Evolutionary conservation across 2,113 vertebrate genomes (phyloP), one percentile per base, ranked within the genome.

Genomic region (Columba livia): DNA sequence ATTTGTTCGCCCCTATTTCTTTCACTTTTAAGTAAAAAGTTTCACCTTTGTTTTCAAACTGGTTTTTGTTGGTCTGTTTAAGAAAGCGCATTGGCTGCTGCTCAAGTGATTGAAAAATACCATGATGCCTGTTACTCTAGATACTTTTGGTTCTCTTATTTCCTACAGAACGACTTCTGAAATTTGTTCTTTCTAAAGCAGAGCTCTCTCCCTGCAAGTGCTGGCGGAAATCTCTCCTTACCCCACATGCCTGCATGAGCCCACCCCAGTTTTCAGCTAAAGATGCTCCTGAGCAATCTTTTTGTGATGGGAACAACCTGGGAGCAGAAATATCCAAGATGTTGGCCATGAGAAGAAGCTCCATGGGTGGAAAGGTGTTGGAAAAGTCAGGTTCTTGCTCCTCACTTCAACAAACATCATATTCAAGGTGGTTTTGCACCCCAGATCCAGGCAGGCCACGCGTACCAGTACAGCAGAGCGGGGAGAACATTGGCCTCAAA

Each of bases 401-500:
- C 31, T 34, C 26, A 3, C 25, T 19, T 38, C 29, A 6, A 26
- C 36, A 26, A 40, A 11, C 17, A 5, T 3, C 21, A 4, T 3
- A 8, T 12, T 29, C n/a, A 5, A 42, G 29, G 18, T 64, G 48
- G 21, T 31, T 65, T 42, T 42, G 24, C 50, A 72, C 12, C 23
- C 57, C 34, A 29, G 34, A 40, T 23, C 23, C 65, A 38, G 65
- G 28, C 32, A 38, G 1, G 0, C 28, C 66, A 28, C 48, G 54
- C 29, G 48, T 8, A 24, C n/a, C 3, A 12, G 56, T 36, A 51
- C 17, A 11, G 3, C 38, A 23, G 28, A 1, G 4, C 2, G 3
- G 34, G 29, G 24, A 40, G 25, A 58, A 15, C 7, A 47, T 8
- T 31, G 32, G 5, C 32, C 57, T 18, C n/a, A 9, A 29, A n/a